phyloP scores from a whole-genome alignment of 2,113 vertebrate genomes.

The Vidua macroura region DNA sequence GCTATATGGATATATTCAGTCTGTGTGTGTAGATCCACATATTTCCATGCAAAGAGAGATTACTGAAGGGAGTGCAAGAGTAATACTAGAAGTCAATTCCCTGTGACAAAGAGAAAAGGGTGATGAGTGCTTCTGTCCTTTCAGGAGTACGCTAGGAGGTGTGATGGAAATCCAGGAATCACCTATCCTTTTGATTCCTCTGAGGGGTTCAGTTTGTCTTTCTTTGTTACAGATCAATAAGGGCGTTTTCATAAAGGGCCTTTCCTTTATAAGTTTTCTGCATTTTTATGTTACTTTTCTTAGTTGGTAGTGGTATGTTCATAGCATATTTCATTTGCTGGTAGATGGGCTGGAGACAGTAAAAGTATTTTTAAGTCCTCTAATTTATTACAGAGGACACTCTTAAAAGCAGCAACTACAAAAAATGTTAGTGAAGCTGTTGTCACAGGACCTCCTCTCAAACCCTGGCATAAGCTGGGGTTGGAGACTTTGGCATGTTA shows the following conservation, averaged over 20 bases:
- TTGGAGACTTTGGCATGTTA: fast-evolving
- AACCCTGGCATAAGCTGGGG: fast-evolving
- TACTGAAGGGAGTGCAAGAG: not conserved
- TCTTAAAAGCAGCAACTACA: not conserved
- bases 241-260: not conserved
- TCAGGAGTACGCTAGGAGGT: not conserved
- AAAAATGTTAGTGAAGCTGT: not conserved
- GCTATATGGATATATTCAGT: not conserved
- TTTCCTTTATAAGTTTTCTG: not conserved
- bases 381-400: not conserved
- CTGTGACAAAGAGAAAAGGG: not conserved
- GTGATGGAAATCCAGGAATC: not conserved
- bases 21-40: not conserved
- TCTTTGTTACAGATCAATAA: not conserved
- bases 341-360: not conserved
- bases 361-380: not conserved
- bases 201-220: not conserved
- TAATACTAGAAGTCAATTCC: not conserved
- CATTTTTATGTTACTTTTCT: not conserved
- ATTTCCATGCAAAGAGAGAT: not conserved
- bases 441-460: fast-evolving
- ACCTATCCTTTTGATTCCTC: not conserved
- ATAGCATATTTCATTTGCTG: not conserved
- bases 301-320: not conserved
- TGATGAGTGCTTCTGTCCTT: not conserved